Conservation (phyloP, 53 echinoderm and acorn worm genomes). For the Astropecten irregularis region DNA sequence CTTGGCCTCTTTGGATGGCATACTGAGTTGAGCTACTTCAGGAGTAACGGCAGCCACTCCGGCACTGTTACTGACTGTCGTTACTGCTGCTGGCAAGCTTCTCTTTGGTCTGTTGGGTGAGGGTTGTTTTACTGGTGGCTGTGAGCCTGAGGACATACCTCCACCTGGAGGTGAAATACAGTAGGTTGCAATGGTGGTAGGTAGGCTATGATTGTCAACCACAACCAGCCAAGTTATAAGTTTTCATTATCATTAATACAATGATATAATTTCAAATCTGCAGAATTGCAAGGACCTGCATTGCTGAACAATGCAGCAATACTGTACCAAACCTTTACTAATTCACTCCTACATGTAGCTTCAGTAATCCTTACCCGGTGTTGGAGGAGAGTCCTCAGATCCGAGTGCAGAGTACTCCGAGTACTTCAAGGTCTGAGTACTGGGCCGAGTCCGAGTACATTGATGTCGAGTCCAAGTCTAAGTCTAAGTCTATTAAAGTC, state of each 20-base stretch:
- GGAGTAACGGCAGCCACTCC: conserved; percentile 40
- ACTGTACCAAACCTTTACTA: no score
- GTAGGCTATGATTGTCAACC: neutral
- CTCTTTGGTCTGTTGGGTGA: conserved; percentile 8
- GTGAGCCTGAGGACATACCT: neutral
- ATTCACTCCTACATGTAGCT: no score
- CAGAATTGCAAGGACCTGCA: neutral
- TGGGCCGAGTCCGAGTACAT: no score
- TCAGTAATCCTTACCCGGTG: no score
- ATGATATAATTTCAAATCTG: no score
- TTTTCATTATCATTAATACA: neutral
- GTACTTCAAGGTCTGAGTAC: no score
- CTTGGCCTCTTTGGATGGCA: conserved; percentile 70
- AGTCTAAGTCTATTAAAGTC: no score
- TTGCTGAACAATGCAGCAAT: no score
- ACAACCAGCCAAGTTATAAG: neutral
- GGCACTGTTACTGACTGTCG: neutral
- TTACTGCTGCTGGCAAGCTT: neutral
- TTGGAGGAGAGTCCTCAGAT: no score
- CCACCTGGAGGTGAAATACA: neutral
- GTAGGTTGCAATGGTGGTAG: neutral
- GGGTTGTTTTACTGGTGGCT: neutral
- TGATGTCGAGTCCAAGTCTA: no score
- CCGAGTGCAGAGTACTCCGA: no score
- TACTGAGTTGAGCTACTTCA: conserved; percentile 64